Percentiles rank a stretch among this genome's conserved stretches.
These are phyloP conservation scores for Crematogaster levior DNA, from an alignment of 2,888 invertebrate genomes.

Conservation along the genomic window DNA sequence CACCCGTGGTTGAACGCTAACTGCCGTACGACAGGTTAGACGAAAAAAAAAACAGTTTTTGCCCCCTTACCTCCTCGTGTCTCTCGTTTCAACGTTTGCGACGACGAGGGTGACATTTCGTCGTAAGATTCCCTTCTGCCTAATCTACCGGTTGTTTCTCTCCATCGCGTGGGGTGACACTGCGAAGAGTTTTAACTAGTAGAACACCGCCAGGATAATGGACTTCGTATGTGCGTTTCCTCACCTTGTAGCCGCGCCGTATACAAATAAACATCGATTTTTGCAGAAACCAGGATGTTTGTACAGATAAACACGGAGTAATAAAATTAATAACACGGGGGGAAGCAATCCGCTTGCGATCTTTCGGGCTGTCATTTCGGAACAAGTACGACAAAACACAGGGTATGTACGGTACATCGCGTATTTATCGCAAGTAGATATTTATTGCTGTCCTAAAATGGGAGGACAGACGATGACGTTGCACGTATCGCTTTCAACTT, in stretches of 20 bases:
- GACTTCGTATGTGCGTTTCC: constrained; percentile 49
- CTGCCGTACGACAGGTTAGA: constrained; percentile 69
- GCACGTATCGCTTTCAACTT: not conserved
- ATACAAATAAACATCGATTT: constrained; percentile 54
- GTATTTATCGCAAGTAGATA: not conserved
- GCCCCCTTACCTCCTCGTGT: not conserved
- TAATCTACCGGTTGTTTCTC: constrained; percentile 32
- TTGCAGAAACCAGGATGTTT: constrained; percentile 37
- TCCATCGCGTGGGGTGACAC: not conserved
- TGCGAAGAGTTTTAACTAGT: constrained; percentile 21
- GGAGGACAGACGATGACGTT: not conserved
- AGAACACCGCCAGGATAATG: constrained; percentile 58
- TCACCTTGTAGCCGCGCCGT: not conserved
- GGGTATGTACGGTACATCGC: not conserved
- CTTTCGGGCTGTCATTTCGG: constrained; percentile 2
- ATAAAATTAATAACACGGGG: constrained; percentile 50
- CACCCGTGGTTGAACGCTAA: constrained; percentile 68
- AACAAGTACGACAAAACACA: not conserved
- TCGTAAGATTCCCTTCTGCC: constrained; percentile 19
- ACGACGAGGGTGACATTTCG: constrained; percentile 35
- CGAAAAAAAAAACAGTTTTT: constrained; percentile 59
- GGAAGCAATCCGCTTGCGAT: not conserved
- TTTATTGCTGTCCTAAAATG: not conserved
- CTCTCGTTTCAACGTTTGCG: constrained; percentile 43
- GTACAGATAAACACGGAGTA: constrained; percentile 34